Percentiles rank a stretch among this genome's conserved stretches.
phyloP scores from a whole-genome alignment of 2,888 invertebrate genomes.

The Stenotaenia linearis region DNA sequence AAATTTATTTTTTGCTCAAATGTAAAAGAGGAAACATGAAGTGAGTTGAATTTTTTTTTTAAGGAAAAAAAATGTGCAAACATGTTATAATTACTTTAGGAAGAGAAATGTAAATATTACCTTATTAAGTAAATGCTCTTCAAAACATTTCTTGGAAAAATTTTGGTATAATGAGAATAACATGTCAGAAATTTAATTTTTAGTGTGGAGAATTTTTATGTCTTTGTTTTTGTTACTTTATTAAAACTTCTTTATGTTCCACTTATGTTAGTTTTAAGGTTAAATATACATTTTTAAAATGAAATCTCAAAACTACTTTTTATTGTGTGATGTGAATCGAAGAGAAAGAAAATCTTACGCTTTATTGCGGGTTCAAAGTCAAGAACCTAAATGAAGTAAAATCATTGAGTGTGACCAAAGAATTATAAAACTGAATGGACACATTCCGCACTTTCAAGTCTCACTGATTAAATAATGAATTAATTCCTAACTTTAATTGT shows the following conservation, averaged over 20 bases:
- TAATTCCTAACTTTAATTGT: background rate
- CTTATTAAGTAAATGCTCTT: background rate
- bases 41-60: background rate
- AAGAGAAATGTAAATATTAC: background rate
- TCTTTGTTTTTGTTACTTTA: background rate
- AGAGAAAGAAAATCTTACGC: background rate
- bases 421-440: background rate
- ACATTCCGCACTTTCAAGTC: background rate
- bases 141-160: too few relatives aligned
- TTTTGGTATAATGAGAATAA: too few relatives aligned
- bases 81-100: background rate
- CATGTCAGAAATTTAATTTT: too few relatives aligned
- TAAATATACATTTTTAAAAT: background rate
- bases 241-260: background rate
- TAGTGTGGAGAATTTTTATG: too few relatives aligned
- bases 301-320: background rate
- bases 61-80: background rate
- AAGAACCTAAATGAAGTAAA: background rate
- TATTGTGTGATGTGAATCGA: background rate
- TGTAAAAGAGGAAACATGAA: background rate
- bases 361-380: background rate
- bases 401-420: background rate
- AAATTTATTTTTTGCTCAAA: background rate
- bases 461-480: background rate
- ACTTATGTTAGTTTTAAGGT: background rate